Base-by-base conservation (phyloP, 2,888 invertebrate genomes). In the Meloe dianella region DNA sequence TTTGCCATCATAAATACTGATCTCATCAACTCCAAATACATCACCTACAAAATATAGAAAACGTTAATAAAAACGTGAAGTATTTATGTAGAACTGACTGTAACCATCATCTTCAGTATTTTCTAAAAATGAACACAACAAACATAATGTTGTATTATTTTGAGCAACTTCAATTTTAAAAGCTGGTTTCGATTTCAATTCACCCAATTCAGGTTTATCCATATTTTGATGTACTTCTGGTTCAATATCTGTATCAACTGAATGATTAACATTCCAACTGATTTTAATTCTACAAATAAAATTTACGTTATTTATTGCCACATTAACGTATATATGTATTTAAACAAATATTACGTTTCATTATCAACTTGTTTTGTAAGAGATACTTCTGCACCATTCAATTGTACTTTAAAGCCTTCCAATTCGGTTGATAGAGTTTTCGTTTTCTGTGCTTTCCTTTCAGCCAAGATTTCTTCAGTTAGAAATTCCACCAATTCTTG, bases 201-300 rank as follows among this genome's bases (percentile, higher is more conserved):
- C 94, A 0, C 90, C 89, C 71, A 92, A 85, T 74, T 94, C 92
- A 57, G 91, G 88, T 83, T 93, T 92, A 64, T 93, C 91, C 7
- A 84, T 83, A 68, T 84, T 84, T 1, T 86, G 85, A 73, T 91
- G 89, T 2, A 89, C 72, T 66, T 90, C 90, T 1, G 91, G 88
- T 59, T 91, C 92, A 5, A 88, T 79, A 61, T 94, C 94, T 0
- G 94, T 87, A 80, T 97, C 96, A 0, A 98, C 97, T 0, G 96
- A 94, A 84, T 97, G 96, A 83, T 98, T 98, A 0, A 98, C 93
- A 81, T 97, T 97, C 83, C 97, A 93, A 64, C 89, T 91, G 57
- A 98, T 88, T 61, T 87, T 88, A 70, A 96, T 88, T 71, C 93
- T 93, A 78, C 29, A 84, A 83, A 62, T 57, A 1, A 47, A 22